Percentiles rank a stretch among this genome's conserved stretches.
Evolutionary conservation across 64 coral and sea anemone genomes (phyloP).

Genomic region (Pocillopora damicornis): DNA sequence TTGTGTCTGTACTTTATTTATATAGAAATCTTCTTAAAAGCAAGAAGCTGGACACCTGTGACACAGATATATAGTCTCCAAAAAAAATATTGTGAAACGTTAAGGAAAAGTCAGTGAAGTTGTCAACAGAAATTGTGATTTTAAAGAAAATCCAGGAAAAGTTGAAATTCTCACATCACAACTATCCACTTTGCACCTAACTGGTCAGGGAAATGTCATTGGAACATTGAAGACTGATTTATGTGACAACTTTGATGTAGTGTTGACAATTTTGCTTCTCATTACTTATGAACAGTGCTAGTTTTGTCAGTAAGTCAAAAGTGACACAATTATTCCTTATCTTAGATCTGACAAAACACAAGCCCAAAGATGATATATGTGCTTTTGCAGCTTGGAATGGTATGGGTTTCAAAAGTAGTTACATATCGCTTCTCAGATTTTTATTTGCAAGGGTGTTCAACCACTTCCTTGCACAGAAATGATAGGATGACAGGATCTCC

Average conservation of each 20-base stretch:
- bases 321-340: slow-evolving; percentile 6
- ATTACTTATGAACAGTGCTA: background rate
- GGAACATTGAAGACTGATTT: background rate
- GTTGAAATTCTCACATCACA: no score
- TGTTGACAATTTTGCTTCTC: background rate
- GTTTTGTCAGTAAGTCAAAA: slow-evolving; percentile 4
- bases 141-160: no score
- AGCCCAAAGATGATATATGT: slow-evolving; percentile 4
- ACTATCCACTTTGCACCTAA: no score
- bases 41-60: background rate
- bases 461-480: background rate
- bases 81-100: no score
- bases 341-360: background rate
- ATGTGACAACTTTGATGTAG: background rate
- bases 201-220: no score
- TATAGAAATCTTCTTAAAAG: no score
- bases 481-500: background rate
- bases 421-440: background rate
- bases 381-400: slow-evolving; percentile 11
- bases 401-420: background rate
- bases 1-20: background rate
- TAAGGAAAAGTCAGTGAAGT: no score
- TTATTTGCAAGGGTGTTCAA: background rate
- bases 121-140: no score
- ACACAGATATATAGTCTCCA: no score